Evolutionary conservation across 2,113 vertebrate genomes (phyloP).

Genomic region (Sardina pilchardus): DNA sequence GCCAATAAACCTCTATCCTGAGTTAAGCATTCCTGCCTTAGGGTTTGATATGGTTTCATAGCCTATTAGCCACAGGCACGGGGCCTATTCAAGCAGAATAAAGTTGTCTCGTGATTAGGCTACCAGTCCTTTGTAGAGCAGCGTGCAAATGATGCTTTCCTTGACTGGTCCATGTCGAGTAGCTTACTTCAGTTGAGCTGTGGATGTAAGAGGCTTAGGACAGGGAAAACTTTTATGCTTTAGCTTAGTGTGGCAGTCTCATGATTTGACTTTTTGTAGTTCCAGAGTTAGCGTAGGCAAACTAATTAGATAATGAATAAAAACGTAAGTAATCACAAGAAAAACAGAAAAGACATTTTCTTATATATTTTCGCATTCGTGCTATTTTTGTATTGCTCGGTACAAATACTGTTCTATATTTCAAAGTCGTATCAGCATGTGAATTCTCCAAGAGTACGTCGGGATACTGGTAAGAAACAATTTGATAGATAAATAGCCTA

Average conservation of each 20-base stretch:
- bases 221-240: neutral
- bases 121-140: constrained; percentile 14
- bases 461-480: constrained; percentile 66
- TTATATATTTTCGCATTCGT: constrained; percentile 68
- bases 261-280: neutral
- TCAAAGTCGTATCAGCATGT: constrained; percentile 42
- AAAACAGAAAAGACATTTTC: constrained; percentile 66
- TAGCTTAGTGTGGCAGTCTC: constrained; percentile 19
- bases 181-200: neutral
- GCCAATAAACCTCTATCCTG: neutral
- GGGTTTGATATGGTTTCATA: constrained; percentile 17
- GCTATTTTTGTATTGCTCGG: constrained; percentile 61
- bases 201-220: constrained; percentile 4
- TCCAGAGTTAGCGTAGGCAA: neutral
- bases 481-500: constrained; percentile 23
- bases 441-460: constrained; percentile 52
- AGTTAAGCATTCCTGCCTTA: neutral
- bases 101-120: constrained; percentile 40
- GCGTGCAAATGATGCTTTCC: constrained; percentile 22
- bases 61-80: constrained; percentile 20
- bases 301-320: constrained; percentile 48
- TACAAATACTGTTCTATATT: constrained; percentile 63
- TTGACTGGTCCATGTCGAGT: constrained; percentile 10
- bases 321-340: constrained; percentile 48
- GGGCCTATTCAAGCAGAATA: constrained; percentile 20